Evolutionary conservation across 2,113 vertebrate genomes (phyloP).

Genomic region (Ramphastos sulfuratus): DNA sequence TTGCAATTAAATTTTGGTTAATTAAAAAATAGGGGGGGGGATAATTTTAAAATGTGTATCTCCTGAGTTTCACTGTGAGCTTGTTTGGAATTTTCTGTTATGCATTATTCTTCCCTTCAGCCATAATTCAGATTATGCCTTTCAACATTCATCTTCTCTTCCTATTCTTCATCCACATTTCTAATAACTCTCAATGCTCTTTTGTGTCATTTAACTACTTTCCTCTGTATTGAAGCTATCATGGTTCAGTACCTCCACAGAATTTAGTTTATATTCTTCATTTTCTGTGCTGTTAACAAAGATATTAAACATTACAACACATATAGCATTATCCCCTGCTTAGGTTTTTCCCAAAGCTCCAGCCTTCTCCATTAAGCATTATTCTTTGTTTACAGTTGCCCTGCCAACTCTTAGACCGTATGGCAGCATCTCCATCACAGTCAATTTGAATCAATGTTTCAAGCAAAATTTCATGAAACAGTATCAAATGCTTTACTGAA

Average conservation of each 20-base stretch:
- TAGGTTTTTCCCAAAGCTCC: not conserved
- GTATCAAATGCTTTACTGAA: not conserved
- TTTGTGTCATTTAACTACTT: constrained; percentile 3
- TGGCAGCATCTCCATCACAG: not conserved
- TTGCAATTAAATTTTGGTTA: not conserved
- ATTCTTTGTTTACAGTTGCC: not conserved
- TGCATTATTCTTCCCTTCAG: constrained; percentile 4
- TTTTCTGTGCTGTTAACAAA: constrained; percentile 36
- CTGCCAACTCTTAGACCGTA: not conserved
- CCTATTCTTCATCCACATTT: not conserved
- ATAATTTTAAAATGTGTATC: not conserved
- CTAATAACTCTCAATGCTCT: not conserved
- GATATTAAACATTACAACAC: not conserved
- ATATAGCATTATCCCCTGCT: not conserved
- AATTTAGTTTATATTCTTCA: not conserved
- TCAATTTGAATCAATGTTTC: constrained; percentile 24
- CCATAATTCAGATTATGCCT: not conserved
- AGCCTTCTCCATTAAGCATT: not conserved
- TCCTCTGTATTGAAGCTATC: not conserved
- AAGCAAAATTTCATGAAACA: not conserved
- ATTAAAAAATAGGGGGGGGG: not conserved
- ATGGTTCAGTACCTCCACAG: not conserved
- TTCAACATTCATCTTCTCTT: not conserved
- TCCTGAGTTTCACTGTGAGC: not conserved
- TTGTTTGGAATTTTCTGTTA: not conserved